Conservation (phyloP, 2,797 vertebrate species). For the Rhinella marina region DNA sequence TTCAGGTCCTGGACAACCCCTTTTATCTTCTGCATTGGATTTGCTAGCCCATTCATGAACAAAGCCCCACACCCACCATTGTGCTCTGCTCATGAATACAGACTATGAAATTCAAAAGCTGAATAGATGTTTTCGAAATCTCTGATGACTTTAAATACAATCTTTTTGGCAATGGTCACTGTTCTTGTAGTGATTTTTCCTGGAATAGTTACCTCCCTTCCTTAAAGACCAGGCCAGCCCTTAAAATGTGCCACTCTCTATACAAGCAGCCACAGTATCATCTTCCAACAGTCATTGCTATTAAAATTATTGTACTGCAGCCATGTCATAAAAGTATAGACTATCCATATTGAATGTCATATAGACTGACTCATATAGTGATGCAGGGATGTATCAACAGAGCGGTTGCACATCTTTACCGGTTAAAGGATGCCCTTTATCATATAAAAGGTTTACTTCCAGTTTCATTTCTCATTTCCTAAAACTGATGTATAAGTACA, state of each 20-base stretch:
- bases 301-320: neutral
- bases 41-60: neutral
- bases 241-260: slow-evolving; percentile 36
- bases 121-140: slow-evolving; percentile 50
- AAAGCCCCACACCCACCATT: slow-evolving; percentile 41
- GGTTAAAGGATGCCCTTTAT: neutral
- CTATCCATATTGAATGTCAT: neutral
- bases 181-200: slow-evolving; percentile 23
- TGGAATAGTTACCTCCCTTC: slow-evolving; percentile 54
- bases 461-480: neutral
- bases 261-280: slow-evolving; percentile 20
- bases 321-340: neutral
- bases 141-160: slow-evolving; percentile 28
- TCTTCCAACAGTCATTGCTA: slow-evolving; percentile 9
- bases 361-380: neutral
- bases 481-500: neutral
- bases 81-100: slow-evolving; percentile 5
- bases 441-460: neutral
- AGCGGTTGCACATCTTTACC: neutral
- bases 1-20: neutral
- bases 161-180: slow-evolving; percentile 41
- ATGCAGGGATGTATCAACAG: neutral
- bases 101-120: neutral
- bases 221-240: slow-evolving; percentile 18
- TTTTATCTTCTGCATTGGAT: neutral